Evolutionary conservation across 2,797 vertebrate genomes (phyloP).

Genomic region (Apogon hyalosoma): DNA sequence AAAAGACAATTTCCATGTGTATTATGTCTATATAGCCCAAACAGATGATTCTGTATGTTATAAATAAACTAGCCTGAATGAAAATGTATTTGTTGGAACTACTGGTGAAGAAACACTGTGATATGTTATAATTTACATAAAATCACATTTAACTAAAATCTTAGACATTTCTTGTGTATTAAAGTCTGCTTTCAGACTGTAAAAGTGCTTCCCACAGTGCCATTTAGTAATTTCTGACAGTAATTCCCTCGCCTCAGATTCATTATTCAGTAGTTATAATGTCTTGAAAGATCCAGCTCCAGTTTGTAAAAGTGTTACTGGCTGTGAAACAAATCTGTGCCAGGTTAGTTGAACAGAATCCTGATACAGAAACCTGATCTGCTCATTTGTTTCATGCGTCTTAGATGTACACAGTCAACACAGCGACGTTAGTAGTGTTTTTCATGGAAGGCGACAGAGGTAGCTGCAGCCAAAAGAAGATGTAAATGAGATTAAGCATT

Average conservation of each 20-base stretch:
- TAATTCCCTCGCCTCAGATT: neutral
- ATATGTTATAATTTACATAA: no score
- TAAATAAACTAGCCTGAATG: neutral
- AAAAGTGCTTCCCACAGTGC: neutral
- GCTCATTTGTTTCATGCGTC: neutral
- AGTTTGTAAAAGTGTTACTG: neutral
- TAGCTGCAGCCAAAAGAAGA: neutral
- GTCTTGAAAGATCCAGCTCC: no score
- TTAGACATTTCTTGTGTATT: no score
- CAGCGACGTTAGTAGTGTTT: neutral
- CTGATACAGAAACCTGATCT: neutral
- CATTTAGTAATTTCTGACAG: neutral
- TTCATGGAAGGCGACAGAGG: neutral
- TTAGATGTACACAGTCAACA: neutral
- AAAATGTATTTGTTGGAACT: neutral
- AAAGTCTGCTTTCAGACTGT: no score
- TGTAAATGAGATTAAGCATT: neutral
- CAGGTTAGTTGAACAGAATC: neutral
- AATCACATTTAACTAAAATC: no score
- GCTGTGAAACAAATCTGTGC: neutral
- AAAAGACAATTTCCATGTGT: neutral
- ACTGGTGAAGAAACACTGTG: no score
- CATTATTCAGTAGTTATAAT: neutral
- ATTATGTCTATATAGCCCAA: neutral
- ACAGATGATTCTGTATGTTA: neutral